Percentiles rank a stretch among this genome's conserved stretches.
Evolutionary conservation across 2,797 vertebrate species (phyloP).

Genomic region (Podarcis lilfordi): DNA sequence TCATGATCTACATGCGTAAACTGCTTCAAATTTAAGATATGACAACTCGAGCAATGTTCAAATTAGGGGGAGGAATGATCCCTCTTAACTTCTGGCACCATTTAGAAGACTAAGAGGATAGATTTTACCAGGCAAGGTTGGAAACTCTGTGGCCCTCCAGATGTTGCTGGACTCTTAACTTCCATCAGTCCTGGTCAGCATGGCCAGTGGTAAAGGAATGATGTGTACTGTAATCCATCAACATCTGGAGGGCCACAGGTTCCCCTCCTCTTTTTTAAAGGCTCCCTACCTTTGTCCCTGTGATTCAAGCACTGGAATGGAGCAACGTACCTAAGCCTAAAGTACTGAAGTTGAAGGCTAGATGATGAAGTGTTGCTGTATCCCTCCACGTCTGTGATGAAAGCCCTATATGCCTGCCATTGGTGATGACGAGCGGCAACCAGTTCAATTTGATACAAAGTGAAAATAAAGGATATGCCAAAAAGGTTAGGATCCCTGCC

Average conservation of each 20-base stretch:
- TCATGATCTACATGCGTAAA: neutral
- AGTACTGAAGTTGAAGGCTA: neutral
- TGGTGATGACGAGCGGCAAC: neutral
- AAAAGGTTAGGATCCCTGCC: neutral
- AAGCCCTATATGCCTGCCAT: neutral
- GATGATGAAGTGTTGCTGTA: neutral
- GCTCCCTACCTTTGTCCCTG: neutral
- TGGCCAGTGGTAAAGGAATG: too few species aligned
- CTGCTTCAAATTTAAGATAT: constrained; percentile 35
- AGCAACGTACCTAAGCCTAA: neutral
- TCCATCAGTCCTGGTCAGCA: too few species aligned
- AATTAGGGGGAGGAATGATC: too few species aligned
- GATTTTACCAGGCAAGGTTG: too few species aligned
- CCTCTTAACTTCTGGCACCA: neutral
- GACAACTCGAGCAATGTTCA: neutral
- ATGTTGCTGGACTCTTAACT: too few species aligned
- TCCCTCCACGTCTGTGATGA: neutral
- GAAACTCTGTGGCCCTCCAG: too few species aligned
- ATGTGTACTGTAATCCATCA: too few species aligned
- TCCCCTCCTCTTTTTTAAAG: neutral
- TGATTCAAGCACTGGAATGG: neutral
- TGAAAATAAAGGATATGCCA: neutral
- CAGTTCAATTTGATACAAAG: neutral
- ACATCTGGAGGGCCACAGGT: too few species aligned
- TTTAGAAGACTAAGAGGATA: neutral